Base-by-base conservation (phyloP, 2,888 invertebrate genomes). In the Stenoptilia bipunctidactyla region DNA sequence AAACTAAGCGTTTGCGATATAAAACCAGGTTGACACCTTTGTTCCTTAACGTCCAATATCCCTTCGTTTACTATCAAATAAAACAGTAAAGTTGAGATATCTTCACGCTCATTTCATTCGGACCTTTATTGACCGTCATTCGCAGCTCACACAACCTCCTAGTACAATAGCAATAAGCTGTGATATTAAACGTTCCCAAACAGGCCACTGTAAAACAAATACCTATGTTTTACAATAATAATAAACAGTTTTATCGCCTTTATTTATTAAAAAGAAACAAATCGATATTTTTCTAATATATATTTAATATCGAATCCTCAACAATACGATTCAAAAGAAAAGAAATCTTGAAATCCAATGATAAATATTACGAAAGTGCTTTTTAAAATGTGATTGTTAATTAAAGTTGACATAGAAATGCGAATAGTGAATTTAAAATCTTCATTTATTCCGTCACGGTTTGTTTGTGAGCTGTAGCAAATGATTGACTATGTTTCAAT, bases 401-500 rank as follows among this genome's bases (percentile, higher is more conserved):
- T 82, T 82, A 82, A 75, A 74, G 70, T 79, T 82, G 82, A 82
- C 82, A 82, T 69, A 79, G 77, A 83, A 80, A 77, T 71, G 64
- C 71, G 66, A 70, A 65, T 70, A 56, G 66, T 70, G 73, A 71
- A 82, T 74, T 72, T 66, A 63, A 72, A 79, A 75, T 79, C 76
- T 73, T 82, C 77, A 76, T 83, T 82, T 77, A 74, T 77, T 70
- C 62, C 68, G 82, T 75, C 74, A 82, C 75, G 83, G 73, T 66
- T 72, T 71, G 65, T 64, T 65, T 75, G 71, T 75, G 69, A 66
- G 76, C 73, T 73, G 77, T 74, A 72, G 74, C 69, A 79, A 82
- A 82, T 80, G 76, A 76, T 75, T 69, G 82, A 77, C 80, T 75
- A 70, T 79, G 80, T 80, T 80, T 82, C 82, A 82, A 83, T 83